Percentiles rank a stretch among this genome's conserved stretches.
Conservation (phyloP, 2,113 vertebrate genomes). For the cattle (Bos taurus) region DNA sequence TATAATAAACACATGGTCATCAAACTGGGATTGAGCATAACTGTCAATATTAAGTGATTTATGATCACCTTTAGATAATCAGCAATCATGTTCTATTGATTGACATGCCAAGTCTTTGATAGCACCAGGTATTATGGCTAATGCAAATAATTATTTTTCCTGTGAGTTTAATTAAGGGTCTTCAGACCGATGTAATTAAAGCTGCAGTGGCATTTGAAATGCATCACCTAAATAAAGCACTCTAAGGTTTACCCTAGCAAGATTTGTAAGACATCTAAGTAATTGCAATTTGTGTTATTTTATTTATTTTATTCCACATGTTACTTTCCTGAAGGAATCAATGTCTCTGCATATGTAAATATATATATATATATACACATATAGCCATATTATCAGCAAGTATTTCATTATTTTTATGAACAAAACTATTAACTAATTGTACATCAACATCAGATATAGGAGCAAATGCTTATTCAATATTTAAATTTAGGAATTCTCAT, state of each 20-base stretch:
- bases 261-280: constrained; percentile 32
- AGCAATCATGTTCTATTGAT: constrained; percentile 68
- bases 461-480: constrained; percentile 23
- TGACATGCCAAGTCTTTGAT: constrained; percentile 43
- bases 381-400: constrained; percentile 1
- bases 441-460: neutral
- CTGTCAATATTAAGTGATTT: constrained; percentile 69
- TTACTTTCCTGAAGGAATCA: constrained; percentile 28
- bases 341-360: neutral
- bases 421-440: constrained; percentile 27
- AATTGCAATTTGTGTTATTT: constrained; percentile 11
- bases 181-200: constrained; percentile 73
- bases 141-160: constrained; percentile 71
- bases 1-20: constrained; percentile 10
- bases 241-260: constrained; percentile 25
- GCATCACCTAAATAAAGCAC: constrained; percentile 52
- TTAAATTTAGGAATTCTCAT: constrained; percentile 17
- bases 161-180: constrained; percentile 70
- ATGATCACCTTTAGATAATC: constrained; percentile 72
- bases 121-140: constrained; percentile 62
- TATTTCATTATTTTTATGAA: constrained; percentile 46
- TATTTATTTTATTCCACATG: neutral
- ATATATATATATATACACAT: neutral
- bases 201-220: constrained; percentile 69
- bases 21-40: constrained; percentile 39